Evolutionary conservation across 2,797 vertebrate species (phyloP), one percentile per base, ranked within the genome.

Genomic region (Hemitrygon akajei): DNA sequence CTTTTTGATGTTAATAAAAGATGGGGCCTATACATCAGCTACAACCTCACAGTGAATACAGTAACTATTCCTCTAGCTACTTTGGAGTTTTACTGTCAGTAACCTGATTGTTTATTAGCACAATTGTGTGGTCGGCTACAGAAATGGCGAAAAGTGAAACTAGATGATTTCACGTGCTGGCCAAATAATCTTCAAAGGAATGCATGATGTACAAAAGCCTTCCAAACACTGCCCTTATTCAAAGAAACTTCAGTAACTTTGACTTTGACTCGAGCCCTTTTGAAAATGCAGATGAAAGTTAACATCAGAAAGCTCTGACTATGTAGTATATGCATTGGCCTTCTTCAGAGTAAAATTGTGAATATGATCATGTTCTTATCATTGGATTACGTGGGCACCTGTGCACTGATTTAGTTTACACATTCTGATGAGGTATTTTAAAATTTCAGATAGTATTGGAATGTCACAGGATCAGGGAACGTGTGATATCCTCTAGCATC

Each of bases 101-200:
- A 30, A 66, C 16, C 60, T 4, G 18, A 89, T 89, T 37, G 7
- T 20, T 16, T 34, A 89, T 89, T 22, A 34, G 60, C 16, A 89
- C 86, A 89, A 69, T 1, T 69, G n/a, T 37, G 34, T 7, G 20
- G n/a, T 7, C n/a, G 34, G n/a, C 58, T 30, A 87, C 84, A 89
- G 60, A 9, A 89, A 69, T 66, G 30, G n/a, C 34, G 30, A 89
- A 69, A 22, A 69, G 63, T n/a, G 60, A 89, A 69, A 34, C 18
- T 22, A 37, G 86, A 1, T 63, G 84, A 66, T 5, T 66, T 63
- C 10, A 89, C 66, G 86, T 22, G 37, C 10, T 2, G 1, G 63
- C 86, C 63, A 89, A 89, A 69, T 69, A 37, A 37, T 89, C n/a
- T 89, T 89, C 86, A 89, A 89, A 89, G 82, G 34, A 89, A 69